Evolutionary conservation across 2,113 vertebrate species (phyloP).

Genomic region (Etheostoma spectabile): DNA sequence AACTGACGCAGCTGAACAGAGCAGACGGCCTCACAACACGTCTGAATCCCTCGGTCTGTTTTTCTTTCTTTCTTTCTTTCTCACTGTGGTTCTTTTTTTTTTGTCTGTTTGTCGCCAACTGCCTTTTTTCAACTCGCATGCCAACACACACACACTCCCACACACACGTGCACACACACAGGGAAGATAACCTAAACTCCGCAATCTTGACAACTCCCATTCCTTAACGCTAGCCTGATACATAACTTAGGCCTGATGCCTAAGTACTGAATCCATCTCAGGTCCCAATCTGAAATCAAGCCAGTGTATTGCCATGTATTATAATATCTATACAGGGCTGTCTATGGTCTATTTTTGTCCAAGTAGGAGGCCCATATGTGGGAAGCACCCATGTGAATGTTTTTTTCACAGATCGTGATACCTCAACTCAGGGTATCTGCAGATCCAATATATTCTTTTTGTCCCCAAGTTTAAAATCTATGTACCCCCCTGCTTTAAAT

Average conservation of each 20-base stretch:
- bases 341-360: constrained; percentile 1
- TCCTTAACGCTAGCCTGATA: not conserved
- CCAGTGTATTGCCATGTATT: too few species aligned
- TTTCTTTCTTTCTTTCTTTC: constrained; percentile 13
- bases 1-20: constrained; percentile 19
- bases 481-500: not conserved
- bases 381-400: not conserved
- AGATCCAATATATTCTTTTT: not conserved
- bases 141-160: constrained; percentile 18
- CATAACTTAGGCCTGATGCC: constrained; percentile 1
- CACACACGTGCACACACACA: not conserved
- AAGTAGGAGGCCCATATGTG: not conserved
- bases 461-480: too few species aligned
- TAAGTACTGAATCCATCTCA: not conserved
- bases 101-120: constrained; percentile 9
- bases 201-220: not conserved
- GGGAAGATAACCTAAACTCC: constrained; percentile 6
- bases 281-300: not conserved
- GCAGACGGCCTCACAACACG: constrained; percentile 34
- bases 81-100: not conserved
- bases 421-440: not conserved
- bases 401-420: not conserved
- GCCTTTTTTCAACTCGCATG: constrained; percentile 1
- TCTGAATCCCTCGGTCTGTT: constrained; percentile 34
- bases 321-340: not conserved